phyloP scores from a whole-genome alignment of 2,797 vertebrate genomes.

The Cottoperca gobio region DNA sequence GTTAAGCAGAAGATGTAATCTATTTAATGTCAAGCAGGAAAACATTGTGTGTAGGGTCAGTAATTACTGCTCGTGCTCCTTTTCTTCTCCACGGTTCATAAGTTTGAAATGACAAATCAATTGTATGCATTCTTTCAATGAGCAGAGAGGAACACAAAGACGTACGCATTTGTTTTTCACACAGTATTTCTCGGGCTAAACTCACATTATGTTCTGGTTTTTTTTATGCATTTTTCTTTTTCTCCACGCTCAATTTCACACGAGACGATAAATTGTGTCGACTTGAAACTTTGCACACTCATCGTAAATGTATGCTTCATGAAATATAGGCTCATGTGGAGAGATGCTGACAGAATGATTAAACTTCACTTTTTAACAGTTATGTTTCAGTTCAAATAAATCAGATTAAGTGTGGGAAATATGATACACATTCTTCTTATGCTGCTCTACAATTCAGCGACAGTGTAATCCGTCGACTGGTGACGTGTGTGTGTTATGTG shows the following conservation, averaged over 20 bases:
- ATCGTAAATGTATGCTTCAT: constrained; percentile 4
- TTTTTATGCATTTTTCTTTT: constrained; percentile 15
- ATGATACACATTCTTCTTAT: neutral
- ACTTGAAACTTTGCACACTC: constrained; percentile 15
- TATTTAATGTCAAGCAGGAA: constrained; percentile 57
- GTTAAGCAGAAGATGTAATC: constrained; percentile 55
- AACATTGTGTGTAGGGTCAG: constrained; percentile 26
- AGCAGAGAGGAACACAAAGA: neutral
- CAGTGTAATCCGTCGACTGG: constrained; percentile 7
- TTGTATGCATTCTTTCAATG: constrained; percentile 28
- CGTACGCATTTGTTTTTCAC: neutral
- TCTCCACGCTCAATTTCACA: constrained; percentile 33
- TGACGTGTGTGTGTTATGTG: neutral
- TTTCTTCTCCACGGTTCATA: constrained; percentile 27
- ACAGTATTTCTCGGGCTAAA: constrained; percentile 1
- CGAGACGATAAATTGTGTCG: constrained; percentile 12
- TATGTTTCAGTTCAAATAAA: neutral
- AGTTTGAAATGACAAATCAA: constrained; percentile 49
- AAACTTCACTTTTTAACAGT: constrained; percentile 25
- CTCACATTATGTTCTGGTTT: neutral
- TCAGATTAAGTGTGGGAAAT: neutral
- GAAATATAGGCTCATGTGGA: constrained; percentile 28
- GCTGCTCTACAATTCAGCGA: neutral
- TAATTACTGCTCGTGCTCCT: constrained; percentile 42
- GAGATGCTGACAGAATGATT: constrained; percentile 26